Conservation (phyloP, 2,888 invertebrate species). For the Pollenia griseotomentosa region DNA sequence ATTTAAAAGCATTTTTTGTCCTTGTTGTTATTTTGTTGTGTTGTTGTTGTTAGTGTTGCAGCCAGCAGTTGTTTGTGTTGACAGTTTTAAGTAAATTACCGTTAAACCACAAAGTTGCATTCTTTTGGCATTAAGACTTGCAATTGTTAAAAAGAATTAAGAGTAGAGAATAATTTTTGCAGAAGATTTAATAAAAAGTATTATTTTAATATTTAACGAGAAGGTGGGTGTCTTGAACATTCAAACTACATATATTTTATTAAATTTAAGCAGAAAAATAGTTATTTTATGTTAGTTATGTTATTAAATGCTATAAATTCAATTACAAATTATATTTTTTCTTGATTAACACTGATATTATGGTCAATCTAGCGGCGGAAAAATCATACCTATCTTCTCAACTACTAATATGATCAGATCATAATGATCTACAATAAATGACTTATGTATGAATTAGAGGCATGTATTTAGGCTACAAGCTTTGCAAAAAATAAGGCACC, state of each 20-base stretch:
- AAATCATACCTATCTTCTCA: too few species aligned
- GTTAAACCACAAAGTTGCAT: background rate
- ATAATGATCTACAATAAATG: too few species aligned
- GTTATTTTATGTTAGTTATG: background rate
- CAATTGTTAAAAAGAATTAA: too few species aligned
- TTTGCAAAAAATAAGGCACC: too few species aligned
- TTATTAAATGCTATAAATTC: too few species aligned
- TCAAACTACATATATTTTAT: background rate
- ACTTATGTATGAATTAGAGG: too few species aligned
- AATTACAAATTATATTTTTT: too few species aligned
- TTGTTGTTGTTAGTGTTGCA: background rate
- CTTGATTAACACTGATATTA: too few species aligned
- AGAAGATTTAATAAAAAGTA: background rate
- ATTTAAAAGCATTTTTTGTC: slow-evolving; percentile 47
- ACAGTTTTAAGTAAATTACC: slow-evolving; percentile 21
- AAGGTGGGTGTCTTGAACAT: background rate
- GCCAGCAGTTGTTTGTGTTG: slow-evolving; percentile 10
- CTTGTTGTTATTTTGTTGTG: background rate
- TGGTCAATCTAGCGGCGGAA: too few species aligned
- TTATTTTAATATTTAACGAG: background rate
- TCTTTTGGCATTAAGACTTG: background rate
- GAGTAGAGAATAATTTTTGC: too few species aligned
- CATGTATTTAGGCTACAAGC: too few species aligned
- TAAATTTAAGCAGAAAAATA: background rate
- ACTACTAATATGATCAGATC: too few species aligned